Evolutionary conservation across 2,113 vertebrate species (phyloP).

Genomic region (Protomyctophum bolini): DNA sequence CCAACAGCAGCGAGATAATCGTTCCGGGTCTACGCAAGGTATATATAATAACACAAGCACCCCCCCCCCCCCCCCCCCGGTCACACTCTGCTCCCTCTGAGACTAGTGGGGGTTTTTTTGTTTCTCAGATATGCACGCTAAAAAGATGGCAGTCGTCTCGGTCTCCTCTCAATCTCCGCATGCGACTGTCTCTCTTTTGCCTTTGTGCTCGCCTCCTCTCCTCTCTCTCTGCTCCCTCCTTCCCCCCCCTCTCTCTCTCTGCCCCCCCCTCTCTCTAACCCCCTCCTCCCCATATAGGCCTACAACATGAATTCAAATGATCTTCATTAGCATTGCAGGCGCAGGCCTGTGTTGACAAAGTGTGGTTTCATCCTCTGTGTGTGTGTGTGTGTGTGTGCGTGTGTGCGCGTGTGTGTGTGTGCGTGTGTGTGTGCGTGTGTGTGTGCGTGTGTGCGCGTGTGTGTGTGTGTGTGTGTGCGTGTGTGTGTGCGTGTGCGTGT

Average conservation of each 20-base stretch:
- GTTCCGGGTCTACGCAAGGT: slow-evolving; percentile 92
- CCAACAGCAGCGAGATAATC: slow-evolving; percentile 80
- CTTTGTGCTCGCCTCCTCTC: not conserved
- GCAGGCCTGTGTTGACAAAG: slow-evolving; percentile 71
- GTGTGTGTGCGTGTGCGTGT: slow-evolving; percentile 17
- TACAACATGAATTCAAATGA: slow-evolving; percentile 71
- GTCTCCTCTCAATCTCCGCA: not conserved
- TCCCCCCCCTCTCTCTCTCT: slow-evolving; percentile 33
- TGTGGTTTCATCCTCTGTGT: slow-evolving; percentile 70
- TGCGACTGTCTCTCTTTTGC: too few species aligned
- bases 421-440: slow-evolving; percentile 33
- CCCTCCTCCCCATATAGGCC: slow-evolving; percentile 35
- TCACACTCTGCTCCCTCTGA: slow-evolving; percentile 20
- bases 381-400: slow-evolving; percentile 27
- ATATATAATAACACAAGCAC: slow-evolving; percentile 40
- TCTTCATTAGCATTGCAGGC: slow-evolving; percentile 74
- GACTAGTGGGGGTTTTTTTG: slow-evolving; percentile 29
- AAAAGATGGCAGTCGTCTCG: slow-evolving; percentile 37
- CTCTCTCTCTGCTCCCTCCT: slow-evolving; percentile 1
- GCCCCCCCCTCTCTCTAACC: slow-evolving; percentile 30
- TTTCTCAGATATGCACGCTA: slow-evolving; percentile 38
- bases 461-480: slow-evolving; percentile 40
- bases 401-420: slow-evolving; percentile 33
- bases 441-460: slow-evolving; percentile 22
- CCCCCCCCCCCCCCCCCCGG: too few species aligned